Base-by-base conservation (phyloP, 1,140 invertebrate species). In the Brachionus rotundiformis region DNA sequence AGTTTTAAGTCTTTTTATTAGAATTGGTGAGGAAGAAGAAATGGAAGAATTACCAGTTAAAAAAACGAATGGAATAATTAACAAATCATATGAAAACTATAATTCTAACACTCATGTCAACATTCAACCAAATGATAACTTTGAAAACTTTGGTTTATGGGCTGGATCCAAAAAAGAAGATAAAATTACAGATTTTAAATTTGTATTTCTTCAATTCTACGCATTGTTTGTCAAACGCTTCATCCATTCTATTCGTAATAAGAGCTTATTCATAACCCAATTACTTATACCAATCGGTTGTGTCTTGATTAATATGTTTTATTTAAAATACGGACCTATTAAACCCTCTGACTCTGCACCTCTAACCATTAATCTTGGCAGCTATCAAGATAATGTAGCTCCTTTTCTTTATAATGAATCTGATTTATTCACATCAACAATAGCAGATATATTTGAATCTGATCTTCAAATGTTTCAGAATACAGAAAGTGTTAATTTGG, bases 161-260 rank as follows among this genome's bases (percentile, higher is more conserved):
- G 31, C 47, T 19, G 76, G 76, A 8, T 79, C 76, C 19, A 79
- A 79, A 59, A 8, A 25, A 13, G 33, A 63, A 54, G 76, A 79
- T 13, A 39, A 25, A 16, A n/a, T 59, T 0, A 19, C 23, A 13
- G 47, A 33, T 3, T 13, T 85, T 1, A n/a, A 11, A 7, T 77
- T 86, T 7, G 83, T 79, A 13, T 1, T 84, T 5, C 86, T 87
- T 79, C 88, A 89, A 80, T 87, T 89, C 59, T 83, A 83, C 47
- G 88, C 87, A 23, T 87, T 89, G 86, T 84, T 89, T 39, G 59
- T 87, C 1, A 89, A 89, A 83, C 84, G 87, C 81, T 83, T 85
- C 23, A 84, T 88, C 16, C 87, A 89, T 79, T 86, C 87, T 10
- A 80, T 84, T 5, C 82, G 88, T 23, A 89, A 89, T 83, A 82